phyloP scores from a whole-genome alignment of 1,140 invertebrate species.

The Neelides sp. region DNA sequence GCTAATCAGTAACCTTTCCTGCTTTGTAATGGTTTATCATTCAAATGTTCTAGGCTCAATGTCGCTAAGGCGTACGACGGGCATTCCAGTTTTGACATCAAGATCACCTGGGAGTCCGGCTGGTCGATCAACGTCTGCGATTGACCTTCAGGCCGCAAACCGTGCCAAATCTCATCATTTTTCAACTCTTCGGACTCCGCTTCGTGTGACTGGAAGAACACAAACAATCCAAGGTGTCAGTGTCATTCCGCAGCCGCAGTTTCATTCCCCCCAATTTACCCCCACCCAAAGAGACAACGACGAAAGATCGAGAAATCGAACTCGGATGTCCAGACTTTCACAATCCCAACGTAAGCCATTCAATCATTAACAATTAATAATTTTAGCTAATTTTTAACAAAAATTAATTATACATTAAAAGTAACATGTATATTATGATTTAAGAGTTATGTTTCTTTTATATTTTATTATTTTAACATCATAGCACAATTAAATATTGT shows the following conservation, averaged over 20 bases:
- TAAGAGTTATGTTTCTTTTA: no score
- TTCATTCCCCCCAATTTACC: no score
- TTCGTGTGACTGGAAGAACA: not conserved
- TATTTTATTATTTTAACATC: no score
- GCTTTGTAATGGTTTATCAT: no score
- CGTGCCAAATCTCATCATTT: slow-evolving; percentile 29
- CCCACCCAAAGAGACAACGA: slow-evolving; percentile 7
- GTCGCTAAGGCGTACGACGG: no score
- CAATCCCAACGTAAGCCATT: slow-evolving; percentile 28
- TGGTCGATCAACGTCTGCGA: slow-evolving; percentile 26
- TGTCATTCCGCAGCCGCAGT: not conserved
- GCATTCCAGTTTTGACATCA: slow-evolving; percentile 26
- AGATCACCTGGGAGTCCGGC: slow-evolving; percentile 18
- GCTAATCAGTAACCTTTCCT: no score
- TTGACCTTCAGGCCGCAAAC: slow-evolving; percentile 30
- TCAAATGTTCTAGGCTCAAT: no score
- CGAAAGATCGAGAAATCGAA: slow-evolving; percentile 24
- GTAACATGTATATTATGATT: no score
- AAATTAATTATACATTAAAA: no score
- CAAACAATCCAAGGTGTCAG: not conserved
- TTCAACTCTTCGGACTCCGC: slow-evolving; percentile 5
- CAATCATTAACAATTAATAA: not conserved
- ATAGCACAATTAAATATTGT: no score
- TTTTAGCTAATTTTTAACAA: not conserved
- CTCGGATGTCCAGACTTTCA: slow-evolving; percentile 22